Evolutionary conservation across 30 jellyfish, hydroid and myxozoan genomes (phyloP).

Genomic region (Nemopilema nomurai): DNA sequence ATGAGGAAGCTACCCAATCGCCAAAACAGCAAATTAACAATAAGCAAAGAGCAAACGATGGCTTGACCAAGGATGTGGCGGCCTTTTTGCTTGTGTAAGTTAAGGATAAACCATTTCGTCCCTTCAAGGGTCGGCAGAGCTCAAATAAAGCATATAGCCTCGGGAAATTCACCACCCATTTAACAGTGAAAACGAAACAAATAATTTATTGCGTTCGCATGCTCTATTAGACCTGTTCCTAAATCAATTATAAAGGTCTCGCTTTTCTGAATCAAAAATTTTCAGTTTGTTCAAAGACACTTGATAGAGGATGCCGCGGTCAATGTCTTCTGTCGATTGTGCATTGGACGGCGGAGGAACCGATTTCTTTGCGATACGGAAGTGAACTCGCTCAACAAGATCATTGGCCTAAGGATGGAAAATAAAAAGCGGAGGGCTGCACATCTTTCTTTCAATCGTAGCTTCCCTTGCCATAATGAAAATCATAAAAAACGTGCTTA

Average conservation of each 20-base stretch:
- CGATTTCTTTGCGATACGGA: not conserved
- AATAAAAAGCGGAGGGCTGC: not conserved
- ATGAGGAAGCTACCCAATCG: too few relatives aligned
- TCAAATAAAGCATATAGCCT: not conserved
- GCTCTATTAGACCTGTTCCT: not conserved
- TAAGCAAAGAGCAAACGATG: not conserved
- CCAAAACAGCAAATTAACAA: not conserved
- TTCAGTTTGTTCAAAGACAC: not conserved
- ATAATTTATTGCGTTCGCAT: not conserved
- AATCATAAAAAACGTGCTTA: too few relatives aligned
- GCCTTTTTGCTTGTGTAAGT: not conserved
- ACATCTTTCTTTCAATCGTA: not conserved
- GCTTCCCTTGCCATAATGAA: not conserved
- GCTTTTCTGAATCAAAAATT: not conserved
- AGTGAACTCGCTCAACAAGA: not conserved
- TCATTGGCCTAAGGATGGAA: not conserved
- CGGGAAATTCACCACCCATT: not conserved
- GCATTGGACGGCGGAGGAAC: not conserved
- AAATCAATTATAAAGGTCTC: not conserved
- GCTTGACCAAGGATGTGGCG: not conserved
- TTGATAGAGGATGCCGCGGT: not conserved
- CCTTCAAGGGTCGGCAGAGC: not conserved
- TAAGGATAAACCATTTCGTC: not conserved
- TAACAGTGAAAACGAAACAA: not conserved
- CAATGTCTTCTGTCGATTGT: not conserved